These are phyloP conservation scores for Protodeltote pygarga DNA, from an alignment of 2,888 invertebrate species.

Conservation along the genomic window DNA sequence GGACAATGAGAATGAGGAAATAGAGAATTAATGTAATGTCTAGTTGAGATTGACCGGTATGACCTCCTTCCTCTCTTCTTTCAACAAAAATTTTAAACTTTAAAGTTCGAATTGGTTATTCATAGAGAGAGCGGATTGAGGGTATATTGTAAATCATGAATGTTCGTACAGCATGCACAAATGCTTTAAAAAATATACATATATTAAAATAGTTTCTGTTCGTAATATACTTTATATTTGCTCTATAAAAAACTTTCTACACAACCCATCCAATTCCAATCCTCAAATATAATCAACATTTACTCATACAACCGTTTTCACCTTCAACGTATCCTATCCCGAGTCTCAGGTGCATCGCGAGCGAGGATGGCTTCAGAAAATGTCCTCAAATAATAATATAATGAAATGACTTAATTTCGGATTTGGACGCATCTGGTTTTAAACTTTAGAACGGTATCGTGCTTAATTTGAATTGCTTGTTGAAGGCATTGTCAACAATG, in stretches of 20 bases:
- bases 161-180: too few relatives aligned
- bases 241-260: too few relatives aligned
- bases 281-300: slow-evolving; percentile 19
- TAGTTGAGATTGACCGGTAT: too few relatives aligned
- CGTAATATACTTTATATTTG: too few relatives aligned
- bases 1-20: too few relatives aligned
- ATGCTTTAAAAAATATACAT: too few relatives aligned
- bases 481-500: slow-evolving; percentile 38
- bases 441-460: slow-evolving; percentile 38
- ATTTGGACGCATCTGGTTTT: slow-evolving; percentile 53
- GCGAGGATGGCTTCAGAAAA: slow-evolving; percentile 47
- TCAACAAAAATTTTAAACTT: background rate
- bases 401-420: slow-evolving; percentile 54
- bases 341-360: slow-evolving; percentile 36
- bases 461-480: slow-evolving; percentile 44
- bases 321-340: slow-evolving; percentile 10
- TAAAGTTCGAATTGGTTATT: background rate
- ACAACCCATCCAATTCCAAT: too few relatives aligned
- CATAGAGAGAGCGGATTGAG: too few relatives aligned
- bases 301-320: slow-evolving; percentile 17
- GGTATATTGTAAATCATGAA: too few relatives aligned
- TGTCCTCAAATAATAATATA: slow-evolving; percentile 54
- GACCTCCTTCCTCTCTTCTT: too few relatives aligned
- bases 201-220: too few relatives aligned
- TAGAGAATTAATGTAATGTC: too few relatives aligned